Evolutionary conservation across 1,140 invertebrate species (phyloP).

Genomic region (Eriosoma lanigerum): DNA sequence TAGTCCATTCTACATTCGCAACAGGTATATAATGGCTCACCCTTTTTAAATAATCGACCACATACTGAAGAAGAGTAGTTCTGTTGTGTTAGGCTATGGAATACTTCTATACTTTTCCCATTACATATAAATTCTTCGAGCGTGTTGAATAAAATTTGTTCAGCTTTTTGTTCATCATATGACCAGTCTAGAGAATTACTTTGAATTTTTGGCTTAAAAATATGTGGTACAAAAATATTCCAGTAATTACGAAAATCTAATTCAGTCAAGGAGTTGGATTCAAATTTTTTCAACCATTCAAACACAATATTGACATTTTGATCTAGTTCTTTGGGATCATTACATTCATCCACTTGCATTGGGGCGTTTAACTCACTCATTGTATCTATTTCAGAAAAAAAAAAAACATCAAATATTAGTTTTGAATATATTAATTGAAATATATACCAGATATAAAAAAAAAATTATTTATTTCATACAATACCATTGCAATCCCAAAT

Average conservation of each 20-base stretch:
- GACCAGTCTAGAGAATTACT: conserved; percentile 70
- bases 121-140: conserved; percentile 79
- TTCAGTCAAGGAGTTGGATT: conserved; percentile 62
- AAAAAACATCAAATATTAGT: neutral
- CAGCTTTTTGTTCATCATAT: conserved; percentile 71
- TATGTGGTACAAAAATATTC: conserved; percentile 70
- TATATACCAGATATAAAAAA: neutral
- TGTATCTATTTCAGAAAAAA: conserved; percentile 19
- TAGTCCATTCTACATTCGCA: conserved; percentile 95
- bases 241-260: conserved; percentile 71
- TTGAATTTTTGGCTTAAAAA: conserved; percentile 70
- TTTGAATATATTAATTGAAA: too few species aligned
- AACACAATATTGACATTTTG: conserved; percentile 56
- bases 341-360: conserved; percentile 41
- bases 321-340: conserved; percentile 12
- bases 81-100: conserved; percentile 63
- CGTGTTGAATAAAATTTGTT: conserved; percentile 68
- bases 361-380: conserved; percentile 34
- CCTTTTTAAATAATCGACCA: conserved; percentile 91
- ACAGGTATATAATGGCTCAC: conserved; percentile 97
- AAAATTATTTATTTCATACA: too few species aligned
- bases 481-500: too few species aligned
- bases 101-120: conserved; percentile 65
- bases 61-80: conserved; percentile 80
- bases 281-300: conserved; percentile 67